A percentile compares a stretch with the other conserved stretches of the same genome.
These are phyloP conservation scores for Entomyzon cyanotis DNA, from an alignment of 2,113 vertebrate genomes.

Conservation along the genomic window DNA sequence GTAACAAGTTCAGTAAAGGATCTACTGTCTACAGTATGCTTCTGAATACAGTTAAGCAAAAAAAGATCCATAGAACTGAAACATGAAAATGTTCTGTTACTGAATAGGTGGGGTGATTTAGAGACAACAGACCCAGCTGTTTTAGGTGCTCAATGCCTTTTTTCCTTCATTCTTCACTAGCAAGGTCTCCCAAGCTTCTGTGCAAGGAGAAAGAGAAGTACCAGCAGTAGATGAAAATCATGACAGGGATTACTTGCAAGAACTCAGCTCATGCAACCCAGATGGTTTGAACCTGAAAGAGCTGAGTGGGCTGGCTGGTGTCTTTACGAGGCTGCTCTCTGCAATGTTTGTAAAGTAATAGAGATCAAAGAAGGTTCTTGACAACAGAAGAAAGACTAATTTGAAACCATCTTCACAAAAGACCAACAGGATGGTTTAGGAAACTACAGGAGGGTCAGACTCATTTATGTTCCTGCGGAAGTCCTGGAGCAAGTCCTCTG, in stretches of 20 bases:
- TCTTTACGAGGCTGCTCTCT: neutral
- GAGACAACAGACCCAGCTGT: neutral
- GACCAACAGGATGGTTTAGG: neutral
- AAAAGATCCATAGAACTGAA: neutral
- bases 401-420: neutral
- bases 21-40: neutral
- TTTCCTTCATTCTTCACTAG: neutral
- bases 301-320: neutral
- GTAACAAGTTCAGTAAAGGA: neutral
- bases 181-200: neutral
- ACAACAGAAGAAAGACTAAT: neutral
- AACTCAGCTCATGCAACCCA: neutral
- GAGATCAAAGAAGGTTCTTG: neutral
- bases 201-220: neutral
- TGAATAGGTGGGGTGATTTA: neutral
- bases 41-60: neutral
- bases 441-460: neutral
- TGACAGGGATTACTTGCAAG: neutral
- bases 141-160: neutral
- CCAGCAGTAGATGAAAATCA: neutral
- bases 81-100: neutral
- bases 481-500: neutral
- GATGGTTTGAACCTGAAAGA: neutral
- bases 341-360: neutral
- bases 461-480: neutral